A percentile compares a stretch with the other conserved stretches of the same genome.
These are phyloP conservation scores for Colletes collaris DNA, from an alignment of 2,888 invertebrate genomes.

Conservation along the genomic window DNA sequence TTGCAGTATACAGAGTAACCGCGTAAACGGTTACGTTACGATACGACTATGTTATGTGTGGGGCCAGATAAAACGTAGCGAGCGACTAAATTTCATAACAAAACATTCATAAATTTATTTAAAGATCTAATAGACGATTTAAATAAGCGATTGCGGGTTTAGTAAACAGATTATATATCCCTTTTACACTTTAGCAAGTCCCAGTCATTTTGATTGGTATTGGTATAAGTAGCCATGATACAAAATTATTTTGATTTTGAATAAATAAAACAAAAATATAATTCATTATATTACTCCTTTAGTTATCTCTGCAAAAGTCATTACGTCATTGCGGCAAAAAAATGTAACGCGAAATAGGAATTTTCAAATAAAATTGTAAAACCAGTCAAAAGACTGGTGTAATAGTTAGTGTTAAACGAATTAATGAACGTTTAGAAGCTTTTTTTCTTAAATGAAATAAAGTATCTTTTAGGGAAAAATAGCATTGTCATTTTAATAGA, in stretches of 20 bases:
- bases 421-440: too few relatives aligned
- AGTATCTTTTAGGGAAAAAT: too few relatives aligned
- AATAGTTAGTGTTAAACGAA: not conserved
- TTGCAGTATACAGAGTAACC: not conserved
- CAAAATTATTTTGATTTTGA: too few relatives aligned
- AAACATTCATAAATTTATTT: not conserved
- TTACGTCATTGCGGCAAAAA: slow-evolving; percentile 7
- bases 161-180: not conserved
- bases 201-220: not conserved
- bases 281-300: too few relatives aligned
- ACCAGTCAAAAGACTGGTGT: slow-evolving; percentile 13
- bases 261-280: too few relatives aligned
- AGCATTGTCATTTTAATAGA: too few relatives aligned
- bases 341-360: slow-evolving; percentile 8
- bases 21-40: not conserved
- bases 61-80: not conserved
- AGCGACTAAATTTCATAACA: not conserved
- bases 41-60: not conserved
- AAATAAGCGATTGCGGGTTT: not conserved
- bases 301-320: slow-evolving; percentile 1
- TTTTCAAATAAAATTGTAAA: slow-evolving; percentile 16
- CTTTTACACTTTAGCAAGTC: slow-evolving; percentile 9
- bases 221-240: too few relatives aligned
- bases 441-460: too few relatives aligned
- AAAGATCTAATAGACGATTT: not conserved